Evolutionary conservation across 2,113 vertebrate genomes (phyloP), one percentile per base, ranked within the genome.

Genomic region (Symphodus melops): DNA sequence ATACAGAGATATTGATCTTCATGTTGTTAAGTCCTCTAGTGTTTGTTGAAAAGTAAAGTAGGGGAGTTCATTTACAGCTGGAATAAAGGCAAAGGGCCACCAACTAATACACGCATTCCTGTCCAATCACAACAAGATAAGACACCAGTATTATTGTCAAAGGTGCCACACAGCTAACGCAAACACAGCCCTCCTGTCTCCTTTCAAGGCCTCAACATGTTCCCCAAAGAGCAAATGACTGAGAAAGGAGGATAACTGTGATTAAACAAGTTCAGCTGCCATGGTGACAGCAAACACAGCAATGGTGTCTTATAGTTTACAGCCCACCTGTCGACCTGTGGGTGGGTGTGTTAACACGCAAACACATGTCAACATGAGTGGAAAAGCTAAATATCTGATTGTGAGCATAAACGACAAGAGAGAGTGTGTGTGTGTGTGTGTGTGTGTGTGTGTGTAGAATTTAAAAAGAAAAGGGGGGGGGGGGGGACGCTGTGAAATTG

Each of bases 341-440:
- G 19, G 12, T 42, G 37, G 51, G 17, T 20, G 51, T 61, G 8
- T 7, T 17, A 49, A 57, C 60, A 25, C 41, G 19, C 10, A 19
- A 3, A 39, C 25, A 20, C 20, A 51, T 58, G 54, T 42, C 44
- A 51, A 19, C 17, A 16, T 54, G 41, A 57, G 52, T 37, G 53
- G 53, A 59, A 19, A 48, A 21, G 61, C 53, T 10, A 48, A 69
- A 17, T 41, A 46, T 74, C 66, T 65, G 60, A 71, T 72, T 60
- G 11, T 72, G 55, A 49, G 14, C 61, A 53, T 67, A 33, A 49
- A 48, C 12, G 52, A 39, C 36, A 57, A 53, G 19, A 57, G 37
- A 58, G 11, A 52, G 42, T 13, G 12, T 16, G 44, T 16, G 46
- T 8, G 56, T 39, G 33, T 41, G 39, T 41, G 8, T 8, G 25